Percentiles rank a stretch among this genome's conserved stretches.
phyloP scores from a whole-genome alignment of 30 jellyfish, hydroid and myxozoan genomes.

The Cassiopea andromeda region DNA sequence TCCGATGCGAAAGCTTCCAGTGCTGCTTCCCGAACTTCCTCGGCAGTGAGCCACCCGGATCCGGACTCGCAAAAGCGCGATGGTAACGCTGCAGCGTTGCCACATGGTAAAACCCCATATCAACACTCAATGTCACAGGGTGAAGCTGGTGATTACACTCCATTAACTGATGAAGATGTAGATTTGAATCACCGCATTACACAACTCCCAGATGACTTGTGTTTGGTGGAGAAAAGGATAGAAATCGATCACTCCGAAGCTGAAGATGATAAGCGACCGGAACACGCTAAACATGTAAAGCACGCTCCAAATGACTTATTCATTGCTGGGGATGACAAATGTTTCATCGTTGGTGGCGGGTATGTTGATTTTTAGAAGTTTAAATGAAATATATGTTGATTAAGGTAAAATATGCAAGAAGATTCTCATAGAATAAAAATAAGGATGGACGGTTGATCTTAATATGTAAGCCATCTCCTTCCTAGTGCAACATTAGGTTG shows the following conservation, averaged over 20 bases:
- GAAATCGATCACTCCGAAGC: conserved; percentile 33
- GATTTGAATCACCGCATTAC: conserved; percentile 38
- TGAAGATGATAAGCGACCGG: not conserved
- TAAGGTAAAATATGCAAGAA: too few species aligned
- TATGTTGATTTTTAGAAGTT: conserved; percentile 2
- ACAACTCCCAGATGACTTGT: conserved; percentile 51
- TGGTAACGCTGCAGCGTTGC: conserved; percentile 4
- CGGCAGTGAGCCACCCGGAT: conserved; percentile 22
- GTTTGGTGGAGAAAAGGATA: conserved; percentile 55
- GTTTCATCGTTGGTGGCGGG: conserved; percentile 97
- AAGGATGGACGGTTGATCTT: too few species aligned
- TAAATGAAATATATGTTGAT: not conserved
- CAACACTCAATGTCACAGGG: conserved; percentile 52
- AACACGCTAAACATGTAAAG: conserved; percentile 17
- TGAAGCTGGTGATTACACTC: conserved; percentile 48
- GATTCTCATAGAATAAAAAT: too few species aligned
- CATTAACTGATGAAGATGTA: conserved; percentile 34
- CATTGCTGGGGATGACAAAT: conserved; percentile 78
- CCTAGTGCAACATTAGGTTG: too few species aligned
- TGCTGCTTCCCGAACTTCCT: conserved; percentile 10
- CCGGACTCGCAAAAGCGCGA: not conserved
- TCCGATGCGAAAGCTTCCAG: conserved; percentile 4
- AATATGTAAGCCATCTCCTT: too few species aligned
- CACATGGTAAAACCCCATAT: not conserved
- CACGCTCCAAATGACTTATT: conserved; percentile 64